Evolutionary conservation across 2,113 vertebrate genomes (phyloP), one percentile per base, ranked within the genome.

Genomic region (Chaetorhynchus papuensis): DNA sequence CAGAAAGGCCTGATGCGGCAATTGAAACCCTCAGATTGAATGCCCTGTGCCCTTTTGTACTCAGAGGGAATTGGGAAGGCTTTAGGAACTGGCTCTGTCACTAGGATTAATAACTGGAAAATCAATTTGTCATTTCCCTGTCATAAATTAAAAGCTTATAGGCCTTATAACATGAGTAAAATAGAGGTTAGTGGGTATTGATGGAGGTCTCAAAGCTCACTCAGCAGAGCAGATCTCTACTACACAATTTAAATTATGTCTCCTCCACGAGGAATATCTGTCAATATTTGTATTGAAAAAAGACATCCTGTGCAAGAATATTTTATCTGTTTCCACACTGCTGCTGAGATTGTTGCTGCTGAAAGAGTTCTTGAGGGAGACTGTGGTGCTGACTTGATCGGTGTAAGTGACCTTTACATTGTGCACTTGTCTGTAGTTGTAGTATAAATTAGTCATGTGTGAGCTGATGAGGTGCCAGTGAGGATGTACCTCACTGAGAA

Each of bases 121-220:
- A 97, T 97, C 94, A 97, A 96, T 97, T 92, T 96, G 94, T 97
- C 95, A 95, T 94, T 96, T 97, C 54, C 79, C 82, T 93, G 78
- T 93, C 96, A 97, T 96, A 97, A 97, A 97, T 97, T 97, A 93
- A 97, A 96, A 96, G 88, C 89, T 95, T 96, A 96, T 91, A 94
- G 83, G 86, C 88, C 89, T 95, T 96, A 87, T 93, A 97, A 94
- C 94, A 80, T 49, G 88, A 93, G 83, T 96, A 94, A 96, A 97
- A 96, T 92, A 97, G 96, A 97, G 92, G 93, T 96, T 97, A 96
- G 96, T 90, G 76, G 41, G 57, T 96, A 94, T 95, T 96, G 96
- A 97, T 96, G 90, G 96, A 96, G 93, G 96, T 96, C 93, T 92
- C 82, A 87, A 42, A 92, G 84, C 94, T 97, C 89, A 94, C 94